Evolutionary conservation across 2,888 invertebrate genomes (phyloP).

Genomic region (Nemotelus pantherinus): DNA sequence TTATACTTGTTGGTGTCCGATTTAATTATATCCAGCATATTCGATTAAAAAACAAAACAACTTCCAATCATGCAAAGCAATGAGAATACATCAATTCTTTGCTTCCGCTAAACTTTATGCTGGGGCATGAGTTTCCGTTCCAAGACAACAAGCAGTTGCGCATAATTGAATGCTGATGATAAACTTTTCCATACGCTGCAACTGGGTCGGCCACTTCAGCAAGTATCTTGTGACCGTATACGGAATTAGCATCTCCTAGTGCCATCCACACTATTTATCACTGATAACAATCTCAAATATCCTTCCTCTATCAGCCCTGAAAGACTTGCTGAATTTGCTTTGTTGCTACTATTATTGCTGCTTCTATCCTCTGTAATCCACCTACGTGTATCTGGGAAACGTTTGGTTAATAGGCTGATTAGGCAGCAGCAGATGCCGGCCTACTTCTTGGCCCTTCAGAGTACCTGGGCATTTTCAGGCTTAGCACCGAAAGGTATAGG

Average conservation of each 20-base stretch:
- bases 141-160: background rate
- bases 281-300: constrained; percentile 31
- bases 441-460: background rate
- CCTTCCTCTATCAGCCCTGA: background rate
- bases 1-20: too few relatives aligned
- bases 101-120: too few relatives aligned
- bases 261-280: constrained; percentile 19
- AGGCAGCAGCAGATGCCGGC: constrained; percentile 25
- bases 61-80: too few relatives aligned
- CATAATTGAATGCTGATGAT: background rate
- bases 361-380: background rate
- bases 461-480: background rate
- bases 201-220: background rate
- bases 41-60: too few relatives aligned
- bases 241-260: background rate
- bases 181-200: background rate
- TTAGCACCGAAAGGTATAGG: background rate
- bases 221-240: background rate
- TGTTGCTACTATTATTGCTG: constrained; percentile 12
- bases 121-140: too few relatives aligned
- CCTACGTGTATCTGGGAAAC: background rate
- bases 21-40: too few relatives aligned
- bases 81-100: too few relatives aligned
- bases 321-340: constrained; percentile 18
- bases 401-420: constrained; percentile 20